A percentile compares a stretch with the other conserved stretches of the same genome.
These are phyloP conservation scores for Danio jaintianensis DNA, from an alignment of 2,797 vertebrate genomes.

Conservation along the genomic window DNA sequence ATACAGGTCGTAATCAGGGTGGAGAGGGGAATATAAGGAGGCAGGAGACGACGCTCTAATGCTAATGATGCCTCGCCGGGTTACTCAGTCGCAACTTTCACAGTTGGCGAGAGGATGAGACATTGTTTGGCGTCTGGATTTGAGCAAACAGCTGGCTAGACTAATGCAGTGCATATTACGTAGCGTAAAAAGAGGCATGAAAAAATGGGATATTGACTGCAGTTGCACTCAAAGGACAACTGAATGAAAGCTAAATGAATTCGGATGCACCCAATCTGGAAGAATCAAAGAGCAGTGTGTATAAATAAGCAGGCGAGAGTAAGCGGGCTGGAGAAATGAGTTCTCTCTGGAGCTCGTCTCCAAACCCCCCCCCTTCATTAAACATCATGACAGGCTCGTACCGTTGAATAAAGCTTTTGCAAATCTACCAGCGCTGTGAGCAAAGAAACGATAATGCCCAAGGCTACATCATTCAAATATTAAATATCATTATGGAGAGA, in stretches of 20 bases:
- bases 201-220: constrained; percentile 43
- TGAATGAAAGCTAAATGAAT: constrained; percentile 42
- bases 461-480: constrained; percentile 43
- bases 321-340: constrained; percentile 22
- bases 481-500: constrained; percentile 34
- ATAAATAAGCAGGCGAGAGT: constrained; percentile 24
- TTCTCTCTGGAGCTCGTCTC: constrained; percentile 35
- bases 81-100: constrained; percentile 28
- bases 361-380: constrained; percentile 46
- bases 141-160: constrained; percentile 35
- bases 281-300: constrained; percentile 42
- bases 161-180: constrained; percentile 20
- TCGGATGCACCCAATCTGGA: constrained; percentile 43
- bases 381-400: constrained; percentile 40
- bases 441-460: constrained; percentile 34
- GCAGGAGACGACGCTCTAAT: constrained; percentile 31
- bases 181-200: constrained; percentile 12
- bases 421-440: constrained; percentile 35
- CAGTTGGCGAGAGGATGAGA: constrained; percentile 44
- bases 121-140: constrained; percentile 29
- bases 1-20: constrained; percentile 50
- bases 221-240: constrained; percentile 41
- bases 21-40: constrained; percentile 27
- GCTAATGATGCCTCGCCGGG: constrained; percentile 40
- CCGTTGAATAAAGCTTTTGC: constrained; percentile 41